These are phyloP conservation scores for Dasyprocta punctata DNA, from an alignment of 2,113 vertebrate genomes.

Conservation along the genomic window DNA sequence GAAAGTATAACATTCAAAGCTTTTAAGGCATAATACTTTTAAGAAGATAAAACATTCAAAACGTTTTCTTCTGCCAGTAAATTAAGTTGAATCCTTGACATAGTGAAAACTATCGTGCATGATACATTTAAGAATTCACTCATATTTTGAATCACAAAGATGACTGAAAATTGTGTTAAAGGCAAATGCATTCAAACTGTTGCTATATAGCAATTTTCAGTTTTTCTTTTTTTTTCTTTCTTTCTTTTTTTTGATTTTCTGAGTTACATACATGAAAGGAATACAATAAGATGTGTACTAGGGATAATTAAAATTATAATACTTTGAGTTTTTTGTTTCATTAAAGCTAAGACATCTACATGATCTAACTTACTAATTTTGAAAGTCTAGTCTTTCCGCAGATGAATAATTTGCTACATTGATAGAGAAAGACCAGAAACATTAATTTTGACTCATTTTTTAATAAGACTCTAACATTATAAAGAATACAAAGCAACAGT, in stretches of 20 bases:
- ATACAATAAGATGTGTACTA: not conserved
- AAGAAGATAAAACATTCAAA: not conserved
- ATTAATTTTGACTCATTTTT: not conserved
- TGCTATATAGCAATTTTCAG: not conserved
- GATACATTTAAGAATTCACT: not conserved
- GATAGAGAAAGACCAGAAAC: not conserved
- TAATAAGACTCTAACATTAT: not conserved
- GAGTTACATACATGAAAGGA: not conserved
- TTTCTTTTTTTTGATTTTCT: not conserved
- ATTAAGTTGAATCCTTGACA: not conserved
- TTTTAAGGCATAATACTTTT: not conserved
- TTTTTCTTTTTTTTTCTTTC: not conserved
- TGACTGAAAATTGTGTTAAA: not conserved
- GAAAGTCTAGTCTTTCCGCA: not conserved
- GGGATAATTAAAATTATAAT: not conserved
- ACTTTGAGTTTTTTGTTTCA: not conserved
- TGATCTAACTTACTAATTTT: not conserved
- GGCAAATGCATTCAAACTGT: not conserved
- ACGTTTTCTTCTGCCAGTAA: not conserved
- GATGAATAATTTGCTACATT: not conserved
- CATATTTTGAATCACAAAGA: not conserved
- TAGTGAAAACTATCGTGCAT: not conserved
- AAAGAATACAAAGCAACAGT: not conserved
- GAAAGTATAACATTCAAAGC: no score
- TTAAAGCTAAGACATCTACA: not conserved